Evolutionary conservation across 2,797 vertebrate genomes (phyloP), one percentile per base, ranked within the genome.

Genomic region (Cossypha caffra): DNA sequence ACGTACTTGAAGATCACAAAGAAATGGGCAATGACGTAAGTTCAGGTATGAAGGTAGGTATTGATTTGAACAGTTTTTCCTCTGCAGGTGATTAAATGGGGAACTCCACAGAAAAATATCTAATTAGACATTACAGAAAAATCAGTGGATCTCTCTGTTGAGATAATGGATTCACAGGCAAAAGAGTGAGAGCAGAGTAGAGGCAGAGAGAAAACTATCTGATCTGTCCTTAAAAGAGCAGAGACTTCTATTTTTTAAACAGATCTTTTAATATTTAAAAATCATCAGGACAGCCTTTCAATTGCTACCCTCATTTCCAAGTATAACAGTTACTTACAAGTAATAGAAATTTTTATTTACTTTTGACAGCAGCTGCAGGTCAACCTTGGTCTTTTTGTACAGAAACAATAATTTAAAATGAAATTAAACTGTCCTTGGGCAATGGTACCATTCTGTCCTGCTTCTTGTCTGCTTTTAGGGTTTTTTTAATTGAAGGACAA

Each of bases 321-420:
- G 61, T 55, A 20, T 72, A 96, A 92, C 57, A 97, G 93, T 76
- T 86, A 92, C 82, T 96, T 97, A 97, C 96, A 97, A 98, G 96
- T 97, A 93, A 94, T 58, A 77, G 13, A 48, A n/a, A n/a, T 75
- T 74, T 80, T 75, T 92, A 83, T 91, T 97, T 95, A 94, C 72
- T 94, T 88, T 94, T 71, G 59, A 90, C 78, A 96, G 96, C 95
- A 97, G 97, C 93, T 95, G 85, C 87, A 93, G 95, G 90, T 96
- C 97, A 97, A 82, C 93, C 85, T 96, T 88, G 85, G 93, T 93
- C 91, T 96, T 95, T 96, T 81, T 86, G 94, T 97, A 82, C 96
- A 97, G 94, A 97, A 94, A 94, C 93, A 93, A 57, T 78, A 87
- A 93, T 92, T 96, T 88, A 38, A 88, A 77, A 87, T 76, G 45